Evolutionary conservation across 2,888 invertebrate species (phyloP), one percentile per base, ranked within the genome.

Genomic region (Melanotus villosus): DNA sequence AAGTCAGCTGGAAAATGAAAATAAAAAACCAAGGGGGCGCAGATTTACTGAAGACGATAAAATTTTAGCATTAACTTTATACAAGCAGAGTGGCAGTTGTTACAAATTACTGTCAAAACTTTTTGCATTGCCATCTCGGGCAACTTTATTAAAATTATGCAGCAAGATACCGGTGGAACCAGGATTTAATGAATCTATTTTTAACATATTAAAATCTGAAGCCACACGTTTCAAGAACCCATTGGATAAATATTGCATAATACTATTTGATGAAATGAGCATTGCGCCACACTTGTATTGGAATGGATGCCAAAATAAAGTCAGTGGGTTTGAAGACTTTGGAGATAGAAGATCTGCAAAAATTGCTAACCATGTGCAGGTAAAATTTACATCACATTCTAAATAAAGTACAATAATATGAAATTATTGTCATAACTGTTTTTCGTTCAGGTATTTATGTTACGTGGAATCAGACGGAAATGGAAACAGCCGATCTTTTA

Each of bases 31-130:
- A 45, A 18, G n/a, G 1, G 45, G 45, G 5, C 14, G 45, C 1
- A 18, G 74, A 38, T 75, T 67, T 65, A 72, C 65, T 18, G 16
- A 52, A 7, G 69, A 66, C 18, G 73, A 73, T 7, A 76, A 75
- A 65, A 56, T 75, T 26, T 54, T 73, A 14, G 66, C 72, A 19
- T 60, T 74, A 7, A 57, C 68, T 10, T 34, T 73, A 3, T 70
- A 64, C 16, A 72, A 70, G 23, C 63, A 68, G 45, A 68, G 71
- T 14, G 71, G 56, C 6, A 41, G 30, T 45, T 56, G 38, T 1
- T 68, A 68, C 26, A 50, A 36, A 47, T 34, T 59, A 3, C 32
- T 71, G 14, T 65, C 68, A 9, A 59, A 65, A 23, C 30, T 68
- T 18, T 71, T 71, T 26, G 52, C 63, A 7, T 38, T 71, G 56